Evolutionary conservation across 2,888 invertebrate species (phyloP), one percentile per base, ranked within the genome.

Genomic region (Erannis defoliaria): DNA sequence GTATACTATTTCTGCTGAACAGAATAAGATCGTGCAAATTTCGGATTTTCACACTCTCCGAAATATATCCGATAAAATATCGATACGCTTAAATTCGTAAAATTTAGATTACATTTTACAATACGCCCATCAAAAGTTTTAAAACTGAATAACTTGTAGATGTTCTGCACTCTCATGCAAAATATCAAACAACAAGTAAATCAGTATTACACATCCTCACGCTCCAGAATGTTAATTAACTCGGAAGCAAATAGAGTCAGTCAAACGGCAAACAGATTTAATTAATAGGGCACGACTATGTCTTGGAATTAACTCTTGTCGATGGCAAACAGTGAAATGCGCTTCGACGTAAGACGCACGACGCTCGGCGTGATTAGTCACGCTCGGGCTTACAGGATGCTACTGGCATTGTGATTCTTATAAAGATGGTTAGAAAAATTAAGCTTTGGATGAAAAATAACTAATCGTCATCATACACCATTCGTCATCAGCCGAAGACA

Each of bases 251-350:
- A 88, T 84, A 89, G 79, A 85, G 80, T 76, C 81, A 81, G 86
- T 84, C 83, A 85, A 87, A 86, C 78, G 77, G 84, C 82, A 85
- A 89, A 87, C 86, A 87, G 86, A 87, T 89, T 90, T 89, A 90
- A 90, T 91, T 88, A 90, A 88, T 89, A 84, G 79, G 76, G 79
- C 82, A 77, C 72, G 79, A 78, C 79, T 79, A 80, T 81, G 83
- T 82, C 82, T 84, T 80, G 78, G 80, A 80, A 81, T 84, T 82
- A 84, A 81, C 81, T 83, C 82, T 79, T 82, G 85, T 87, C 81
- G 80, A 81, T 77, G 68, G 80, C 78, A 86, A 85, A 86, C 74
- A 80, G 38, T 42, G 56, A 54, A 60, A 60, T 60, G 56, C 56
- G 55, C 56, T 64, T 40, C 48, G 21, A 55, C 59, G 23, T 55